Base-by-base conservation (phyloP, 2,888 invertebrate species). In the Eugnorisma glareosa region DNA sequence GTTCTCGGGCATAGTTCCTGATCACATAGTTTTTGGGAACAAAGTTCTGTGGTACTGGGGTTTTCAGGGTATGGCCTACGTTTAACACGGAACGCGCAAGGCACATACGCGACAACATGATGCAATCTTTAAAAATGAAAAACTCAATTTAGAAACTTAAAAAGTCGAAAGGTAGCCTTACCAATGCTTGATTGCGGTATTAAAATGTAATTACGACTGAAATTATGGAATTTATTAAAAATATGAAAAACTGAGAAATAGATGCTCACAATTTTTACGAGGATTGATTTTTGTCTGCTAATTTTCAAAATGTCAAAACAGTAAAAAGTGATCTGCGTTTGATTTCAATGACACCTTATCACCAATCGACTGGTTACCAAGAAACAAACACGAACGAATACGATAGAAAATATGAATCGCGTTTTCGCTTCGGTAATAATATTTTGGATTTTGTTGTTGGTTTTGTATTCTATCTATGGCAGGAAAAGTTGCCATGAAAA, bases 1-100 rank as follows among this genome's bases (percentile, higher is more conserved):
- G 91, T 78, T 97, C 97, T 31, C 97, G 94, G 11, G 97, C 96
- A 92, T 97, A 97, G 77, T 95, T 97, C 88, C 97, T 94, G 72
- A 97, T 89, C n/a, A 96, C 91, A 91, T 96, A 95, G 86, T 96
- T 96, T 88, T 93, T 94, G 10, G 97, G 96, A 48, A 96, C 92
- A 69, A 95, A 93, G 86, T 94, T 94, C 88, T 96, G 95, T 21
- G 96, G 94, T 51, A 96, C 93, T 57, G 96, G 95, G 66, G 94
- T 91, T 88, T 93, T 95, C 54, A 97, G 87, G 18, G 93, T 90
- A 71, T 95, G 94, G 21, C 94, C 90, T 59, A 95, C 88, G 85
- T 91, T 94, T 71, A 95, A 87, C 63, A 92, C 87, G 24, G 95
- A 94, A 61, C 95, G 96, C 71, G 91, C 91, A 80, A 94, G 89